Evolutionary conservation across 2,888 invertebrate genomes (phyloP).

Genomic region (Ormyrus rosae): DNA sequence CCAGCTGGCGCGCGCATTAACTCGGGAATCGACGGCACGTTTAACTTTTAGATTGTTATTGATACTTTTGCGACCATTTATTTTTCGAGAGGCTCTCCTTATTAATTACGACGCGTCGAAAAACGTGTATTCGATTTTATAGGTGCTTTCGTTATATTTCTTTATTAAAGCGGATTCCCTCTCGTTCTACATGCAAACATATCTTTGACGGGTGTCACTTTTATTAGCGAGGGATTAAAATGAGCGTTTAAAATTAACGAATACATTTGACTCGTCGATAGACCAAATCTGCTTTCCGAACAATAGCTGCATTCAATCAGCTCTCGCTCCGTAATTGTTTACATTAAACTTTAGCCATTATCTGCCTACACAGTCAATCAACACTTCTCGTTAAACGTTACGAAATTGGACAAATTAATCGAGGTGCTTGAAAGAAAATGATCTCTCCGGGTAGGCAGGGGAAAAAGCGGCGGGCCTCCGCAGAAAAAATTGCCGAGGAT

Average conservation of each 20-base stretch:
- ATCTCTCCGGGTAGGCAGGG: not conserved
- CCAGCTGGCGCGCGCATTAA: slow-evolving; percentile 16
- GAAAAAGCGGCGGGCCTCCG: not conserved
- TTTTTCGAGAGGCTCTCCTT: slow-evolving; percentile 14
- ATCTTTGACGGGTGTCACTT: too few species aligned
- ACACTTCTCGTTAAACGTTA: too few species aligned
- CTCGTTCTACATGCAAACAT: too few species aligned
- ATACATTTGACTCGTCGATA: too few species aligned
- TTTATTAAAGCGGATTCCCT: slow-evolving; percentile 40
- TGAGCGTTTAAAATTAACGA: too few species aligned
- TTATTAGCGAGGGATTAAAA: too few species aligned
- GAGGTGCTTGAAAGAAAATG: not conserved
- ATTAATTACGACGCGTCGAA: slow-evolving; percentile 50
- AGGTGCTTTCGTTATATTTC: slow-evolving; percentile 38
- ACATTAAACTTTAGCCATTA: slow-evolving; percentile 4
- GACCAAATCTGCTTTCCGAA: too few species aligned
- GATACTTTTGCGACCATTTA: slow-evolving; percentile 25
- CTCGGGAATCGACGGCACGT: slow-evolving; percentile 36
- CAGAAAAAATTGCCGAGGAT: not conserved
- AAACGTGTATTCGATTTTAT: slow-evolving; percentile 22
- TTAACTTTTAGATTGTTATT: slow-evolving; percentile 55
- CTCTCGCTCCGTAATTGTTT: not conserved
- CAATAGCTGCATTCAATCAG: too few species aligned
- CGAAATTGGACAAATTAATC: too few species aligned
- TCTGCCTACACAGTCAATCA: too few species aligned